Evolutionary conservation across 2,888 invertebrate genomes (phyloP).

Genomic region (Glaucopsyche alexis): DNA sequence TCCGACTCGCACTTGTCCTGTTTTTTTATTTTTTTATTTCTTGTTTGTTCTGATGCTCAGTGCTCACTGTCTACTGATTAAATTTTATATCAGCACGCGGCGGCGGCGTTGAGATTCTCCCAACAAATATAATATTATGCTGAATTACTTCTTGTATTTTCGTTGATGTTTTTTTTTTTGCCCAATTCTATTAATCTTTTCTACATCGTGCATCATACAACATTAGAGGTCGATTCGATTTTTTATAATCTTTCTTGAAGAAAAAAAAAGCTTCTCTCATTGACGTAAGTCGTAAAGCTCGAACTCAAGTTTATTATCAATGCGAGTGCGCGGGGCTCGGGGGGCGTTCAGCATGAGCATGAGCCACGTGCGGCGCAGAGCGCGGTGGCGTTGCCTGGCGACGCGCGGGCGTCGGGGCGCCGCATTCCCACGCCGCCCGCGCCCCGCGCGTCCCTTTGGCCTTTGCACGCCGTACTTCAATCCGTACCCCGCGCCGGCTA

Average conservation of each 20-base stretch:
- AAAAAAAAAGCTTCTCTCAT: slow-evolving; percentile 14
- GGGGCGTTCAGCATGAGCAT: slow-evolving; percentile 49
- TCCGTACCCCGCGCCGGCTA: slow-evolving; percentile 37
- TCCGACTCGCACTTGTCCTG: too few relatives aligned
- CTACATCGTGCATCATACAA: neutral
- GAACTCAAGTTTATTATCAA: neutral
- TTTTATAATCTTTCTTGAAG: slow-evolving; percentile 4
- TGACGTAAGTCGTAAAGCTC: neutral
- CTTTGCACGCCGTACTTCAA: slow-evolving; percentile 14
- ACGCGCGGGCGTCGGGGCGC: slow-evolving; percentile 54
- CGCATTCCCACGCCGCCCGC: slow-evolving; percentile 51
- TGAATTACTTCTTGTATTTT: too few relatives aligned
- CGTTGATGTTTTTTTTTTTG: too few relatives aligned
- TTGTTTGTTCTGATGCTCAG: too few relatives aligned
- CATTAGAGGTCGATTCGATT: neutral
- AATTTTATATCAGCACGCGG: too few relatives aligned
- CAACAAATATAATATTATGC: too few relatives aligned
- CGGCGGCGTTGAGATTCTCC: too few relatives aligned
- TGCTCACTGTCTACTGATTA: too few relatives aligned
- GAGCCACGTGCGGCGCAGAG: slow-evolving; percentile 48
- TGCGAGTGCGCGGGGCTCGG: slow-evolving; percentile 39
- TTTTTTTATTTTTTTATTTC: too few relatives aligned
- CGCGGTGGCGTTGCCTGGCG: slow-evolving; percentile 44
- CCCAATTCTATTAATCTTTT: too few relatives aligned
- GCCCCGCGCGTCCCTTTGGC: slow-evolving; percentile 35